Evolutionary conservation across 1,140 invertebrate genomes (phyloP).

Genomic region (Mylabris phalerata): DNA sequence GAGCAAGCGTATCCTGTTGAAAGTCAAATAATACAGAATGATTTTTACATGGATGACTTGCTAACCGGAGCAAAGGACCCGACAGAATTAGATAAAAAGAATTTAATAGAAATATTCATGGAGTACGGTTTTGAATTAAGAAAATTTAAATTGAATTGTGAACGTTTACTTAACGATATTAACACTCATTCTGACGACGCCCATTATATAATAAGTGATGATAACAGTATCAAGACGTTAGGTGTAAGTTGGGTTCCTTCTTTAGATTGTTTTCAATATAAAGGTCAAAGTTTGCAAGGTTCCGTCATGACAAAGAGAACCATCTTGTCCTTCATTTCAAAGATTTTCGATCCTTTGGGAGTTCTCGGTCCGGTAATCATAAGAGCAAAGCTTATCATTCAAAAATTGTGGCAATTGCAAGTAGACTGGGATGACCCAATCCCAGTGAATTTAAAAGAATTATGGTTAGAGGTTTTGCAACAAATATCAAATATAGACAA

Average conservation of each 20-base stretch:
- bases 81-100: constrained; percentile 2
- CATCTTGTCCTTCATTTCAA: constrained; percentile 26
- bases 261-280: too few species aligned
- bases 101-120: neutral
- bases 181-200: too few species aligned
- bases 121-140: constrained; percentile 31
- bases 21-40: constrained; percentile 14
- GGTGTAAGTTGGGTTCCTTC: too few species aligned
- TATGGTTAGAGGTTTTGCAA: neutral
- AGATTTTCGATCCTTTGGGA: constrained; percentile 24
- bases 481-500: neutral
- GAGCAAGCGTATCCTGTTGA: constrained; percentile 14
- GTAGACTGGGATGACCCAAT: constrained; percentile 40
- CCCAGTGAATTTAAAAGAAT: constrained; percentile 1
- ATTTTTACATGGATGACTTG: constrained; percentile 43
- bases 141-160: constrained; percentile 33
- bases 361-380: constrained; percentile 35
- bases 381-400: constrained; percentile 39
- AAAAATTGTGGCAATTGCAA: constrained; percentile 36
- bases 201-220: too few species aligned
- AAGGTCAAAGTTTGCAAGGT: too few species aligned
- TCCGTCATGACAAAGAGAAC: constrained; percentile 21
- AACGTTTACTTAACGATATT: too few species aligned
- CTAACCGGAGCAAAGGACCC: constrained; percentile 29
- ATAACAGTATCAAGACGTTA: too few species aligned